Conservation (phyloP, 2,797 vertebrate species). For the Lindbergichthys nudifrons region DNA sequence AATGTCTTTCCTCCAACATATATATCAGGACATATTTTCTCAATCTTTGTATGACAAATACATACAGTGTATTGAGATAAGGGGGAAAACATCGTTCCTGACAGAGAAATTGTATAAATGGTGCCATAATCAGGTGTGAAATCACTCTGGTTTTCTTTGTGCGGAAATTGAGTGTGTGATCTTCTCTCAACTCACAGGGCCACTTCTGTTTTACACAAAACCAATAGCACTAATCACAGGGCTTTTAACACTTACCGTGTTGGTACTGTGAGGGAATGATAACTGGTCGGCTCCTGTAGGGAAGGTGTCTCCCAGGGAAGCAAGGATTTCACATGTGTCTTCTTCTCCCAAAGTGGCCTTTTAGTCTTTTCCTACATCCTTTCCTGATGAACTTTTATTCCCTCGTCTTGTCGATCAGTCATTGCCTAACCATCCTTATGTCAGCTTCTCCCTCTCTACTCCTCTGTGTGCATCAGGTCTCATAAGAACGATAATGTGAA, state of each 20-base stretch:
- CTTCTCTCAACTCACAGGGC: not conserved
- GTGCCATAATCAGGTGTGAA: slow-evolving; percentile 66
- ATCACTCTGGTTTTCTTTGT: slow-evolving; percentile 51
- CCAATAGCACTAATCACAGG: slow-evolving; percentile 35
- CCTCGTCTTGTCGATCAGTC: slow-evolving; percentile 5
- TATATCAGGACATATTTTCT: slow-evolving; percentile 9
- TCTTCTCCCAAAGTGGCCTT: slow-evolving; percentile 5
- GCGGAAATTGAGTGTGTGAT: slow-evolving; percentile 37
- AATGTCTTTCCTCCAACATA: slow-evolving; percentile 10
- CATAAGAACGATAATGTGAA: not conserved
- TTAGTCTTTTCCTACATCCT: not conserved
- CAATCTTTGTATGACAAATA: not conserved
- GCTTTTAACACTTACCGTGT: slow-evolving; percentile 28
- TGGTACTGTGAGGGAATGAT: slow-evolving; percentile 16
- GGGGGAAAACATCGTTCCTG: slow-evolving; percentile 50
- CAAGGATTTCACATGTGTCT: slow-evolving; percentile 21
- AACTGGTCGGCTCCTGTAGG: slow-evolving; percentile 17
- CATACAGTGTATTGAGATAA: slow-evolving; percentile 44
- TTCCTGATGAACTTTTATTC: slow-evolving; percentile 6
- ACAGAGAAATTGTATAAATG: slow-evolving; percentile 40
- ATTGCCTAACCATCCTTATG: slow-evolving; percentile 3
- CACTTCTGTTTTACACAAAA: slow-evolving; percentile 52
- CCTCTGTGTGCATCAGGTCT: not conserved
- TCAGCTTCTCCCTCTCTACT: not conserved
- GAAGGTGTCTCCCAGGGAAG: slow-evolving; percentile 5